Base-by-base conservation (phyloP, 2,888 invertebrate species). In the Scaptomyza tumidula region DNA sequence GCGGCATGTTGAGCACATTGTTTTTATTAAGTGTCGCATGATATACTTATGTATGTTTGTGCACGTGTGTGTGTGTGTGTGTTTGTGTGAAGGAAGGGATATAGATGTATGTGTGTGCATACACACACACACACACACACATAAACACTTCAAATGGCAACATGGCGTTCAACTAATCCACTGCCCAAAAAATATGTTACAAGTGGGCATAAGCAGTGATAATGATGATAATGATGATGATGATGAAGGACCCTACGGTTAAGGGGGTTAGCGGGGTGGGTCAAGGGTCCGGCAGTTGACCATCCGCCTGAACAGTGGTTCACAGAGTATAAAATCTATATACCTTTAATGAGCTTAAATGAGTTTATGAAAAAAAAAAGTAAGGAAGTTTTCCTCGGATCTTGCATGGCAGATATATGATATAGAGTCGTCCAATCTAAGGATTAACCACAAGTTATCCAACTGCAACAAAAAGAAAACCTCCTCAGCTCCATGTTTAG, bases 21-120 rank as follows among this genome's bases (percentile, higher is more conserved):
- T 90, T 91, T 90, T 90, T 90, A 90, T 91, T 88, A 90, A 90
- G 90, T 91, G 90, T 90, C 86, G 88, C 90, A 90, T 89, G 84
- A 88, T 74, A 56, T 53, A 60, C 53, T 55, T 57, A 43, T 46
- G 58, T 43, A 19, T 56, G 52, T 56, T 19, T 50, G 43, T 50
- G 41, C 39, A 35, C 57, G 43, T 53, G n/a, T 57, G 19, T 53
- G 43, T 44, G 14, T 33, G 73, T n/a, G 10, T 6, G 3, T 13
- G 24, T 11, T 16, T 24, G 14, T 41, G 37, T 19, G 31, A 19
- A 49, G 31, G 57, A 31, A 53, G 60, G 39, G 35, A 35, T 13
- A 35, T 13, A 13, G 37, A 48, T 61, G 35, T 49, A 41, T 60
- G 44, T 59, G 44, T 61, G 67, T 77, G 63, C 56, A 52, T 67